These are phyloP conservation scores for Amphibalanus amphitrite DNA, from an alignment of 1,140 invertebrate species.

Conservation along the genomic window DNA sequence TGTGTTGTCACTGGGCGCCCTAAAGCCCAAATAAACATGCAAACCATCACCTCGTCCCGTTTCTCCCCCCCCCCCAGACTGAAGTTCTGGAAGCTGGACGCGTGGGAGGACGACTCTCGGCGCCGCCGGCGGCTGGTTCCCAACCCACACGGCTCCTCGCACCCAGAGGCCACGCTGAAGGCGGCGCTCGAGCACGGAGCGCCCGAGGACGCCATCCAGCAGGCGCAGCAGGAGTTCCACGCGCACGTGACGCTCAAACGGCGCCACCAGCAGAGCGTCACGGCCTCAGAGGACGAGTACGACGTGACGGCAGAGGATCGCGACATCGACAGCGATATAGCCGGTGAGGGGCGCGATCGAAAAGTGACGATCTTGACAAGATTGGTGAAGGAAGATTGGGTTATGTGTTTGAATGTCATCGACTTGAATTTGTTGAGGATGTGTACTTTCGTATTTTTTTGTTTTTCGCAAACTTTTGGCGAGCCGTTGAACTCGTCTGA, in stretches of 20 bases:
- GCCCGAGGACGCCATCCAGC: slow-evolving; percentile 78
- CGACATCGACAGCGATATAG: slow-evolving; percentile 78
- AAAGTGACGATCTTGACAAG: too few species aligned
- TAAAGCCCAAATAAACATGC: too few species aligned
- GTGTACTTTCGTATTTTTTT: too few species aligned
- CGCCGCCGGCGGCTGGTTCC: slow-evolving; percentile 83
- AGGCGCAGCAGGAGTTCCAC: slow-evolving; percentile 83
- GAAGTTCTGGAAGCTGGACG: slow-evolving; percentile 84
- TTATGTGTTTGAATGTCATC: too few species aligned
- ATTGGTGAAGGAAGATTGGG: too few species aligned
- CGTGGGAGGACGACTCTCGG: slow-evolving; percentile 97
- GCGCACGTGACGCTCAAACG: slow-evolving; percentile 54
- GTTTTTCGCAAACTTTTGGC: too few species aligned
- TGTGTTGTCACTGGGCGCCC: too few species aligned
- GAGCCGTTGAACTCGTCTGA: too few species aligned
- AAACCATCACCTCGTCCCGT: too few species aligned
- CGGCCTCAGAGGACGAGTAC: slow-evolving; percentile 50
- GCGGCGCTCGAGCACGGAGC: slow-evolving; percentile 70
- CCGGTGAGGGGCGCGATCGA: too few species aligned
- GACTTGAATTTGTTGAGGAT: too few species aligned
- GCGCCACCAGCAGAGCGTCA: slow-evolving; percentile 42
- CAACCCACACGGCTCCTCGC: slow-evolving; percentile 78
- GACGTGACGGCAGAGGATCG: slow-evolving; percentile 80
- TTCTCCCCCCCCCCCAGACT: too few species aligned
- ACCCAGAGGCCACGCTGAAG: slow-evolving; percentile 80